These are phyloP conservation scores for Xenotilapia caudafasciata DNA, from an alignment of 2,113 vertebrate species.

Conservation along the genomic window DNA sequence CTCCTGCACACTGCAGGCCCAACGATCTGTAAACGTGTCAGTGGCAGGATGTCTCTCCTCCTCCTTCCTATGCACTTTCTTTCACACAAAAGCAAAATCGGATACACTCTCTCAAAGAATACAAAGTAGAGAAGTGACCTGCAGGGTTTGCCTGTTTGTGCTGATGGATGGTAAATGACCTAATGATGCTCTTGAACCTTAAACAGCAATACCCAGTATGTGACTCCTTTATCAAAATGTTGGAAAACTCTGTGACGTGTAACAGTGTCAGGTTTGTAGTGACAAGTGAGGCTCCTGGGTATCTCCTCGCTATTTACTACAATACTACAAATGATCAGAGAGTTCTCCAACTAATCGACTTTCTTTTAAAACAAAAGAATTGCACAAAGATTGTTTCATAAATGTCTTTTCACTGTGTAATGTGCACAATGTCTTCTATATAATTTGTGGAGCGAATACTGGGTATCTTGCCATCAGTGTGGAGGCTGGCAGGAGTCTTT, in stretches of 20 bases:
- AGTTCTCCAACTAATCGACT: neutral
- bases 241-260: neutral
- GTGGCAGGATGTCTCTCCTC: conserved; percentile 43
- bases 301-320: neutral
- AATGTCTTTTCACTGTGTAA: conserved; percentile 18
- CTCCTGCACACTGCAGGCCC: conserved; percentile 50
- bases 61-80: neutral
- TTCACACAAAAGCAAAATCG: neutral
- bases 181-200: neutral
- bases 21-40: conserved; percentile 64
- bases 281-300: neutral
- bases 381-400: conserved; percentile 21
- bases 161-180: neutral
- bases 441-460: conserved; percentile 24
- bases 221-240: neutral
- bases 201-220: neutral
- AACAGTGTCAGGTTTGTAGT: neutral
- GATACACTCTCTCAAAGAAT: neutral
- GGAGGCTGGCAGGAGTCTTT: conserved; percentile 77
- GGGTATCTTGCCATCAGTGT: conserved; percentile 76
- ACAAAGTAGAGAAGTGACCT: neutral
- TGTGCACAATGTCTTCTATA: conserved; percentile 26
- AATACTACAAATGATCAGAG: neutral
- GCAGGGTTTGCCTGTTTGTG: neutral
- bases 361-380: neutral